A percentile compares a stretch with the other conserved stretches of the same genome.
Evolutionary conservation across 2,888 invertebrate species (phyloP).

Genomic region (Machimus rusticus): DNA sequence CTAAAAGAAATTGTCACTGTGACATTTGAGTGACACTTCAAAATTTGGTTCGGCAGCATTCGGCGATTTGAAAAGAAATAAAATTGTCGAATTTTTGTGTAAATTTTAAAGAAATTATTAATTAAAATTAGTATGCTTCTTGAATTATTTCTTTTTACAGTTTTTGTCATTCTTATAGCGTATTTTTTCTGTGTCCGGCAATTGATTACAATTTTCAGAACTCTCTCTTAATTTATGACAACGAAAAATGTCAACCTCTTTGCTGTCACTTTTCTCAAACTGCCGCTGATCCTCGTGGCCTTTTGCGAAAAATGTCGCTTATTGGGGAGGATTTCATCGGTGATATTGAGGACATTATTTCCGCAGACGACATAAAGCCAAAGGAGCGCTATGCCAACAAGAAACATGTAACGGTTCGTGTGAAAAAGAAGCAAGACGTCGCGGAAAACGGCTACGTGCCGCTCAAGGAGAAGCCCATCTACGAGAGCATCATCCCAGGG

Average conservation of each 20-base stretch:
- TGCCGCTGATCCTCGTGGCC: neutral
- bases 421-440: slow-evolving; percentile 57
- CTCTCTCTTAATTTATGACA: neutral
- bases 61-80: too few species aligned
- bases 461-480: slow-evolving; percentile 62
- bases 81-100: too few species aligned
- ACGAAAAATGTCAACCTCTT: neutral
- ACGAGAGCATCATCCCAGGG: slow-evolving; percentile 72
- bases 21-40: neutral
- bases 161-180: neutral
- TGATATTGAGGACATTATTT: slow-evolving; percentile 86
- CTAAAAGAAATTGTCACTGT: neutral
- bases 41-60: neutral
- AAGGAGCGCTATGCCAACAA: slow-evolving; percentile 78
- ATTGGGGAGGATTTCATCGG: slow-evolving; percentile 70
- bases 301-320: neutral
- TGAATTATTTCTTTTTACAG: neutral
- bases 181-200: neutral
- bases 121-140: neutral
- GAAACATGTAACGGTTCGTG: slow-evolving; percentile 74
- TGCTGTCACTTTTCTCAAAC: neutral
- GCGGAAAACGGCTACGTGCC: neutral
- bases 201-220: neutral
- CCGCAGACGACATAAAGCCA: slow-evolving; percentile 79
- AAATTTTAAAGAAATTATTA: too few species aligned